These are phyloP conservation scores for Nymphicus hollandicus DNA, from an alignment of 2,113 vertebrate species.

Conservation along the genomic window DNA sequence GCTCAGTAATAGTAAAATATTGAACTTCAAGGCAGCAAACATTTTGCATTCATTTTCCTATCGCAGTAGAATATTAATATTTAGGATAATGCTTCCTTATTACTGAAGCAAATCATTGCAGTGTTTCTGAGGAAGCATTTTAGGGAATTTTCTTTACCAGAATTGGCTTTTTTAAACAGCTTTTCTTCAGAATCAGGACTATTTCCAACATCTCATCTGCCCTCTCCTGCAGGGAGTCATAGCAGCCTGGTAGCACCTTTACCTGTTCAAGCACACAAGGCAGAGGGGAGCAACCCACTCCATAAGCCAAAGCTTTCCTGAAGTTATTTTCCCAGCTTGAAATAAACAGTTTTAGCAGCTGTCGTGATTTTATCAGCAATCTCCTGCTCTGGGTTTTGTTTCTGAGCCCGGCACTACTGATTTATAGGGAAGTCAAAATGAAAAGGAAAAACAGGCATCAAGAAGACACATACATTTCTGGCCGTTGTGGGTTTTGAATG, in stretches of 20 bases:
- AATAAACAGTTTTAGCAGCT: neutral
- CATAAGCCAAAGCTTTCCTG: neutral
- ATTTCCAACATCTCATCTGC: neutral
- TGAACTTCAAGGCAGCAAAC: neutral
- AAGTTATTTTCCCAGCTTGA: neutral
- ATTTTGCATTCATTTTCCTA: neutral
- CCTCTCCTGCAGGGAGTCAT: neutral
- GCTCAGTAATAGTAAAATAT: neutral
- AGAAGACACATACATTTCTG: neutral
- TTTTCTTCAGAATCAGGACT: neutral
- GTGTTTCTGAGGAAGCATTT: neutral
- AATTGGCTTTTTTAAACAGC: fast-evolving
- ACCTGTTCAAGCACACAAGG: neutral
- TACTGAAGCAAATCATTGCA: neutral
- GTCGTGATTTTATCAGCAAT: neutral
- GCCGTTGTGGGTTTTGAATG: neutral
- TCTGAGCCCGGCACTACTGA: neutral
- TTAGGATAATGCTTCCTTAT: neutral
- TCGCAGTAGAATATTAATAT: neutral
- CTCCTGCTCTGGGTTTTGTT: neutral
- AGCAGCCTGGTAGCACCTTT: neutral
- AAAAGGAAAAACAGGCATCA: neutral
- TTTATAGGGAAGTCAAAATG: neutral
- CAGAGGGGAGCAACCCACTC: neutral
- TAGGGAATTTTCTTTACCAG: neutral